Conservation (phyloP, 64 coral and sea anemone genomes). For the Platygyra sinensis region DNA sequence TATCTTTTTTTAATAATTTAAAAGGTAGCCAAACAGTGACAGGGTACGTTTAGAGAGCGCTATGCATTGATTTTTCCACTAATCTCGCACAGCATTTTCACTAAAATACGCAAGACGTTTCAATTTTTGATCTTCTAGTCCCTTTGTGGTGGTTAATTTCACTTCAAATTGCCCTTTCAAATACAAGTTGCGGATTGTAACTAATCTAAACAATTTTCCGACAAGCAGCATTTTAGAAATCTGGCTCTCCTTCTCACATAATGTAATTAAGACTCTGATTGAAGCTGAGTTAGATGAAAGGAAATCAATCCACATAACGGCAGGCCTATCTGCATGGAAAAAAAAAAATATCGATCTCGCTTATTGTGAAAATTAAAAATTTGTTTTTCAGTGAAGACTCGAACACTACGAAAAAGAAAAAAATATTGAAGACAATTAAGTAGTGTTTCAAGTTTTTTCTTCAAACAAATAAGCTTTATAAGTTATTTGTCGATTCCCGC, state of each 20-base stretch:
- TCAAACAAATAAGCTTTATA: neutral
- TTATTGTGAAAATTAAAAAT: no score
- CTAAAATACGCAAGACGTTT: neutral
- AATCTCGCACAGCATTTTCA: neutral
- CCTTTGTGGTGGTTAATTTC: neutral
- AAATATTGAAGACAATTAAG: neutral
- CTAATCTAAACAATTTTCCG: neutral
- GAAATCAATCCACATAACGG: no score
- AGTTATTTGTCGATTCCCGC: neutral
- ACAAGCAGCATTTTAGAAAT: neutral
- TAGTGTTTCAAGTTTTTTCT: neutral
- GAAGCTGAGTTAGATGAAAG: neutral
- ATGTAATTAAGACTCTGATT: neutral
- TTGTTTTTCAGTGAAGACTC: no score
- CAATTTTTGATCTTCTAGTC: neutral
- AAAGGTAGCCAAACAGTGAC: neutral
- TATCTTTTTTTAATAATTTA: slow-evolving; percentile 15
- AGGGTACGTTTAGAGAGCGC: neutral
- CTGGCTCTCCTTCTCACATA: neutral
- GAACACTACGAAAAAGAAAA: no score
- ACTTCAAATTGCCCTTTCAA: neutral
- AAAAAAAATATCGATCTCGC: no score
- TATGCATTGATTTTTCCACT: neutral
- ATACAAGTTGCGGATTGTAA: neutral
- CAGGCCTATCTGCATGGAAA: no score